phyloP scores from a whole-genome alignment of 2,797 vertebrate species.

The Xerus rutilus region DNA sequence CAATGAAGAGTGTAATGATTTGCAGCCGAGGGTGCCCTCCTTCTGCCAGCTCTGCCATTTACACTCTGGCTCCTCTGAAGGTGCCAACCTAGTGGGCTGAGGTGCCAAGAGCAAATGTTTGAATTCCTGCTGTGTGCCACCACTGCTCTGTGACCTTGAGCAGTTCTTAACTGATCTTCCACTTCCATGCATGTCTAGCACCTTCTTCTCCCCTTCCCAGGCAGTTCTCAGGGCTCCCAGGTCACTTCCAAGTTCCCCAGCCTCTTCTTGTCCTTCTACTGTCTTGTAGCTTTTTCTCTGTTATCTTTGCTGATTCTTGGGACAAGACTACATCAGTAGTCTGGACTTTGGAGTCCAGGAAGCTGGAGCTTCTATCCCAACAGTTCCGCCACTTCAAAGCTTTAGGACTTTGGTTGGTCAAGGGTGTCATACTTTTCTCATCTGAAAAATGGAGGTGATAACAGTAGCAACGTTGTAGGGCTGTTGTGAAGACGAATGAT shows the following conservation, averaged over 20 bases:
- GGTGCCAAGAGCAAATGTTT: conserved; percentile 30
- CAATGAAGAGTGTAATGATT: not conserved
- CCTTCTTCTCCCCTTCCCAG: not conserved
- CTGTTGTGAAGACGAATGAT: not conserved
- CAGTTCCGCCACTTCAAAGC: not conserved
- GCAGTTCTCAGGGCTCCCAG: not conserved
- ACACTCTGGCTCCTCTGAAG: not conserved
- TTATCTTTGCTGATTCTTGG: not conserved
- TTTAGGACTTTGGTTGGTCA: not conserved
- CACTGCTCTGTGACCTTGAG: not conserved
- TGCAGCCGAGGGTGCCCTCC: not conserved
- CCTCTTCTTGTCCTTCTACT: not conserved
- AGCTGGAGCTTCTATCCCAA: not conserved
- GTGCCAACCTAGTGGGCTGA: conserved; percentile 38
- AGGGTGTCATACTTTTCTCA: not conserved
- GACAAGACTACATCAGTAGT: not conserved
- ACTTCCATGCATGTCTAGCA: not conserved
- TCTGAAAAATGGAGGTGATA: not conserved
- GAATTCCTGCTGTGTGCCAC: not conserved
- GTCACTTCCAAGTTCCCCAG: not conserved
- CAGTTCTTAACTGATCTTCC: not conserved
- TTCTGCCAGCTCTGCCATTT: conserved; percentile 59
- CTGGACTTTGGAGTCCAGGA: not conserved
- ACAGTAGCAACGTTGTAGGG: not conserved
- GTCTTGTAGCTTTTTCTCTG: not conserved